Base-by-base conservation (phyloP, 2,888 invertebrate genomes). In the Protodeltote pygarga region DNA sequence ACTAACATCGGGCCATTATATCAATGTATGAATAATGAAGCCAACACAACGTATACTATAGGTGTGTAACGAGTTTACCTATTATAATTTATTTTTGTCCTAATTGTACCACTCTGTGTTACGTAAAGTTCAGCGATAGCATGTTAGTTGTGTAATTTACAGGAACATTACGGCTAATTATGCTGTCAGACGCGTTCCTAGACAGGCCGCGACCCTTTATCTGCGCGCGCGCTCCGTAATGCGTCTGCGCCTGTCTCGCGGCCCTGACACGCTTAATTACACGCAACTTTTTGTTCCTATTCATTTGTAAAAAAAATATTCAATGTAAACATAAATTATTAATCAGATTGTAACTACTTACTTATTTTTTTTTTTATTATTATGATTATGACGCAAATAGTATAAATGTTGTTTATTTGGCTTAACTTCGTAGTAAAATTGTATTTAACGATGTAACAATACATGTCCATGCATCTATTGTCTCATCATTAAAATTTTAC, bases 151-250 rank as follows among this genome's bases (percentile, higher is more conserved):
- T 44, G 48, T 65, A 52, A 69, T 68, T 48, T 62, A 29, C 24
- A 48, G 58, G 38, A 45, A 49, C 39, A 40, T 48, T 63, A 42
- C 42, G 23, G 27, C 17, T 41, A 47, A 61, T 53, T 58, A 46
- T 40, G 29, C 46, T 37, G 62, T 57, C 66, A 81, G 75, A 78
- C 77, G 64, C 57, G 62, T 52, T 55, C 54, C 59, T 76, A 82
- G 81, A 82, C 84, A 73, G 81, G 77, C 67, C 79, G 65, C 75
- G 81, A 82, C 83, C 83, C 75, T 73, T 81, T 79, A 81, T 80
- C 80, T 37, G 37, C 49, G 47, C 35, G 39, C 42, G 51, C 41
- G 15, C 29, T n/a, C n/a, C 32, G 48, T 55, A 55, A 57, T 51
- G 63, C 68, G 69, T 47, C 64, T 55, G 57, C 71, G 73, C 69